These are phyloP conservation scores for Polyploca ridens DNA, from an alignment of 2,888 invertebrate species.

Conservation along the genomic window DNA sequence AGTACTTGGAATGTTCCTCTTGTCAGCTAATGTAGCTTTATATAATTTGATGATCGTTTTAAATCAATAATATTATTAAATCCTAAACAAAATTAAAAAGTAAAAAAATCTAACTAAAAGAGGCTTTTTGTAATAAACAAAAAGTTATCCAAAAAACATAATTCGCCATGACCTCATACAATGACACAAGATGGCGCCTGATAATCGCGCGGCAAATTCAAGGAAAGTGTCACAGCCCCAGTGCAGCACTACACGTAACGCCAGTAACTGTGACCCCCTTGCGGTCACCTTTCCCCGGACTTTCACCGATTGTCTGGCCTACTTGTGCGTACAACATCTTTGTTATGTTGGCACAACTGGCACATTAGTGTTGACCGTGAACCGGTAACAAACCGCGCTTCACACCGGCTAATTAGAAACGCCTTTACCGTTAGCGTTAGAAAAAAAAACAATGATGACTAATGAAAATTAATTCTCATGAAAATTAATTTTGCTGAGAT, in stretches of 20 bases:
- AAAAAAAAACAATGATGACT: slow-evolving; percentile 8
- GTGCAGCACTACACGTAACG: slow-evolving; percentile 64
- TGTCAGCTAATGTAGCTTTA: too few species aligned
- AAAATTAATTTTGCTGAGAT: not conserved
- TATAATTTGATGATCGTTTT: too few species aligned
- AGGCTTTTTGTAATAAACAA: not conserved
- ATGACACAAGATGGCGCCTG: slow-evolving; percentile 40
- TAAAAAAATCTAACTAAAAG: not conserved
- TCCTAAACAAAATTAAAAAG: not conserved
- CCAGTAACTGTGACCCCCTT: slow-evolving; percentile 71
- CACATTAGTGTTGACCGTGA: slow-evolving; percentile 17
- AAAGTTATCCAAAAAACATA: slow-evolving; percentile 1
- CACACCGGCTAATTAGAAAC: slow-evolving; percentile 13
- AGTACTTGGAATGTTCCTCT: too few species aligned
- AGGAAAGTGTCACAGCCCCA: slow-evolving; percentile 72
- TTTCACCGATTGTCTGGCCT: slow-evolving; percentile 72
- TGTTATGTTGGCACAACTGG: slow-evolving; percentile 37
- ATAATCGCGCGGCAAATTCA: slow-evolving; percentile 35
- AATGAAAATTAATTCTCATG: slow-evolving; percentile 10
- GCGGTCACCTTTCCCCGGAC: slow-evolving; percentile 74
- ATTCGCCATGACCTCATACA: slow-evolving; percentile 18
- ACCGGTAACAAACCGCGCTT: slow-evolving; percentile 10
- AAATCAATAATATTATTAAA: too few species aligned
- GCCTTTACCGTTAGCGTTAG: slow-evolving; percentile 6
- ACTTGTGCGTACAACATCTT: slow-evolving; percentile 43